Conservation (phyloP, 2,797 vertebrate genomes). For the Botia almorhae region DNA sequence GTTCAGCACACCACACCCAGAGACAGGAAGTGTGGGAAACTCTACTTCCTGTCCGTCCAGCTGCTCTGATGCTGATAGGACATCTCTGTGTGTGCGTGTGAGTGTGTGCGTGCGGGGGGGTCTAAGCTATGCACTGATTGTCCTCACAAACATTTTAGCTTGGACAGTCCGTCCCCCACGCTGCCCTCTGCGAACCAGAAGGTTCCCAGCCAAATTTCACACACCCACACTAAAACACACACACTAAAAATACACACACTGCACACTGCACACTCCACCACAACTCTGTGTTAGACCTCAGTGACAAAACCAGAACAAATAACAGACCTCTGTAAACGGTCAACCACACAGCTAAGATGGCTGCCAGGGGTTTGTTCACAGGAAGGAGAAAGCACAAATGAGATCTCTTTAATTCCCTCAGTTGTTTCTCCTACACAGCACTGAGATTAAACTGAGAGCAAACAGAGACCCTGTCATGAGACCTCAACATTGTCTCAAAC, state of each 20-base stretch:
- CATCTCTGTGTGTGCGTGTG: too few species aligned
- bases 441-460: background rate
- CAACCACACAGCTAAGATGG: conserved; percentile 16
- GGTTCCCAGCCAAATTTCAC: conserved; percentile 49
- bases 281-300: background rate
- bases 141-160: conserved; percentile 35
- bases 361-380: background rate
- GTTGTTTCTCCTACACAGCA: background rate
- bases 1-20: conserved; percentile 37
- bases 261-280: background rate
- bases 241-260: background rate
- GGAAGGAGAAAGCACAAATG: background rate
- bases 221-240: conserved; percentile 47
- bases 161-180: conserved; percentile 34
- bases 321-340: background rate
- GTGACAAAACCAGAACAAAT: conserved; percentile 15
- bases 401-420: background rate
- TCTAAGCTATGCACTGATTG: background rate
- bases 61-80: conserved; percentile 35
- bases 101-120: background rate
- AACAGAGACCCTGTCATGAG: background rate
- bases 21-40: background rate
- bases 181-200: conserved; percentile 35
- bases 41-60: conserved; percentile 25
- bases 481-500: background rate